phyloP scores from a whole-genome alignment of 2,888 invertebrate species.

The Polyommatus iphigenia region DNA sequence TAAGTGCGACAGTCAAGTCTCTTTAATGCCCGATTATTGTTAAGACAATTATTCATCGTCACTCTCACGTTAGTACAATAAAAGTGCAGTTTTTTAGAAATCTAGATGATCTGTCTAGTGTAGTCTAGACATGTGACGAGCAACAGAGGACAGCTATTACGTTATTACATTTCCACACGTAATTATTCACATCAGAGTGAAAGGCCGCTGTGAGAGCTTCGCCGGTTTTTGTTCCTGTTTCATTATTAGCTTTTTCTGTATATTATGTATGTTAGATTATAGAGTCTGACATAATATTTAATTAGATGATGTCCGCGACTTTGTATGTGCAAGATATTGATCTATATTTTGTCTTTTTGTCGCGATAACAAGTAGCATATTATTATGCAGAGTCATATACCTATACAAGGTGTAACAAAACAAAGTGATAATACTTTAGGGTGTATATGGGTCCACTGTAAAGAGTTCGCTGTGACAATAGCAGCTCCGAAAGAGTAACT shows the following conservation, averaged over 20 bases:
- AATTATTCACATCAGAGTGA: constrained; percentile 14
- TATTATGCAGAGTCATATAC: too few relatives aligned
- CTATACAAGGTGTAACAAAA: too few relatives aligned
- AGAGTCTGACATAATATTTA: neutral
- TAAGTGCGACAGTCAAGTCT: too few relatives aligned
- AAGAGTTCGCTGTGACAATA: too few relatives aligned
- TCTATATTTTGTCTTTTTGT: too few relatives aligned
- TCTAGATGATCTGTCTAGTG: neutral
- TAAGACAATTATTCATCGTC: neutral
- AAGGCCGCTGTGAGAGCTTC: constrained; percentile 2
- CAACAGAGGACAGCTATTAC: neutral
- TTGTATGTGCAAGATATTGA: too few relatives aligned
- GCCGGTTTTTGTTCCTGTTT: constrained; percentile 6
- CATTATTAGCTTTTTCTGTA: constrained; percentile 1
- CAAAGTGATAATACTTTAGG: too few relatives aligned
- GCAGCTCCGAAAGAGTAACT: too few relatives aligned
- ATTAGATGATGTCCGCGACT: neutral
- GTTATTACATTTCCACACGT: neutral
- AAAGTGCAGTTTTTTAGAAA: constrained; percentile 16
- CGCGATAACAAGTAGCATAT: too few relatives aligned
- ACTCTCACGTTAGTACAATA: neutral
- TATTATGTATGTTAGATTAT: neutral
- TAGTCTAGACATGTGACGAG: neutral
- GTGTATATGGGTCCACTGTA: too few relatives aligned
- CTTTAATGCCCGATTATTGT: too few relatives aligned